phyloP scores from a whole-genome alignment of 2,113 vertebrate genomes.

The Vanacampus margaritifer region DNA sequence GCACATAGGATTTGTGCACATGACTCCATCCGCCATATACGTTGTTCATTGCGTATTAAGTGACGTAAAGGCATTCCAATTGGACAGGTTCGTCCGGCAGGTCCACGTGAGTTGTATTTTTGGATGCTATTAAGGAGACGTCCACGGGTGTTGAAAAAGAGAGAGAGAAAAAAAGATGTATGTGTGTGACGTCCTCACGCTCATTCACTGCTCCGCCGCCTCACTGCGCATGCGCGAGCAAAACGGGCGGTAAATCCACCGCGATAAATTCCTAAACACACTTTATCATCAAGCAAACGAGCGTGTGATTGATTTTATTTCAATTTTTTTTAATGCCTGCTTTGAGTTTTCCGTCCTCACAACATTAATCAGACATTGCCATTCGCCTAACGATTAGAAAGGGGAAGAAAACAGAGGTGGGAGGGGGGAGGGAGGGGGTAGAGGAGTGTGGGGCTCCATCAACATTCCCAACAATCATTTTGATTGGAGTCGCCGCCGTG shows the following conservation, averaged over 20 bases:
- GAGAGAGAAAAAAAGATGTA: not conserved
- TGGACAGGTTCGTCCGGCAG: slow-evolving; percentile 18
- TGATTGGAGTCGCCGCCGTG: slow-evolving; percentile 41
- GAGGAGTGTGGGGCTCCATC: not conserved
- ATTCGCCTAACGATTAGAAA: slow-evolving; percentile 1
- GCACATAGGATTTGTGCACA: not conserved
- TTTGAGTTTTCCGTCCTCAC: not conserved
- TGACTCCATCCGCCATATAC: slow-evolving; percentile 22
- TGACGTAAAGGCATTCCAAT: slow-evolving; percentile 12
- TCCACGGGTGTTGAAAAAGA: not conserved
- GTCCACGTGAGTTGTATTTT: slow-evolving; percentile 1
- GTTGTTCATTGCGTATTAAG: slow-evolving; percentile 22
- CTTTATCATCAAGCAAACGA: not conserved
- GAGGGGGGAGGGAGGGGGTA: not conserved
- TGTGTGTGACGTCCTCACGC: slow-evolving; percentile 2
- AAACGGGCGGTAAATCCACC: slow-evolving; percentile 14
- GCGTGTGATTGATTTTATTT: rapidly evolving
- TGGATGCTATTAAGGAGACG: slow-evolving; percentile 7
- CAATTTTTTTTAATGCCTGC: not conserved
- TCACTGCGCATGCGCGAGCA: slow-evolving; percentile 5
- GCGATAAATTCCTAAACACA: slow-evolving; percentile 4
- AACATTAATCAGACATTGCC: not conserved
- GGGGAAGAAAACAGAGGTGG: slow-evolving; percentile 26
- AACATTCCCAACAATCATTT: slow-evolving; percentile 21
- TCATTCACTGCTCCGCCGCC: slow-evolving; percentile 13